Percentiles rank a stretch among this genome's conserved stretches.
These are phyloP conservation scores for Meliscaeva auricollis DNA, from an alignment of 2,888 invertebrate species.

Conservation along the genomic window DNA sequence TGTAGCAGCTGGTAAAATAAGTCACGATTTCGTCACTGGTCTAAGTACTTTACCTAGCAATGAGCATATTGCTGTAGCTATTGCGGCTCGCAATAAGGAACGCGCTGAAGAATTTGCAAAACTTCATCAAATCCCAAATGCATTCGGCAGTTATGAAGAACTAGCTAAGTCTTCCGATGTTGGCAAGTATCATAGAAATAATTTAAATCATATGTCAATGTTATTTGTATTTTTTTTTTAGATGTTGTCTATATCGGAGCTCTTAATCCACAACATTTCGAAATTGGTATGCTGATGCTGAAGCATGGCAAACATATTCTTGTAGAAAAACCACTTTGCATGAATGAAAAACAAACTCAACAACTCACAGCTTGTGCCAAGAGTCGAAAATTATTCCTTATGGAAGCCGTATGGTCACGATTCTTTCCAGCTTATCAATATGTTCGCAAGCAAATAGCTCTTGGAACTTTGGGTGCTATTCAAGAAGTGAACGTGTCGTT, in stretches of 20 bases:
- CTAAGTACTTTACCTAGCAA: slow-evolving; percentile 87
- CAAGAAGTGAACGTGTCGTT: slow-evolving; percentile 88
- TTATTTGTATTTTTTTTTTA: slow-evolving; percentile 80
- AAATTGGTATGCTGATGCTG: slow-evolving; percentile 89
- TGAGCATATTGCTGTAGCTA: slow-evolving; percentile 90
- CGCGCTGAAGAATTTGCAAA: slow-evolving; percentile 91
- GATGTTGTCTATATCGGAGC: slow-evolving; percentile 94
- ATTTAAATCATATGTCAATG: too few species aligned
- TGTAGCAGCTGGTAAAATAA: slow-evolving; percentile 93
- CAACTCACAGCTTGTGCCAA: slow-evolving; percentile 89
- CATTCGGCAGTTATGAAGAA: slow-evolving; percentile 91
- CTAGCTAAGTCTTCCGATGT: slow-evolving; percentile 90
- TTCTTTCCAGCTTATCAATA: slow-evolving; percentile 91
- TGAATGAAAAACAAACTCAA: slow-evolving; percentile 90
- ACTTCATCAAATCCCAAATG: slow-evolving; percentile 88
- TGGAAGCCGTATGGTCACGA: slow-evolving; percentile 97
- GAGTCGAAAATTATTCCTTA: slow-evolving; percentile 90
- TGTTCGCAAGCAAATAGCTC: slow-evolving; percentile 87
- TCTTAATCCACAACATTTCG: slow-evolving; percentile 90
- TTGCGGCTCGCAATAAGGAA: slow-evolving; percentile 90
- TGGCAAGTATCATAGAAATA: slow-evolving; percentile 85
- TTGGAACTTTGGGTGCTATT: slow-evolving; percentile 89
- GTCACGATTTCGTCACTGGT: slow-evolving; percentile 92
- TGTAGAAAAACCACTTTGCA: slow-evolving; percentile 95
- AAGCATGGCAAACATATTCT: slow-evolving; percentile 93